Conservation (phyloP, 2,888 invertebrate species). For the Eudemis profundana region DNA sequence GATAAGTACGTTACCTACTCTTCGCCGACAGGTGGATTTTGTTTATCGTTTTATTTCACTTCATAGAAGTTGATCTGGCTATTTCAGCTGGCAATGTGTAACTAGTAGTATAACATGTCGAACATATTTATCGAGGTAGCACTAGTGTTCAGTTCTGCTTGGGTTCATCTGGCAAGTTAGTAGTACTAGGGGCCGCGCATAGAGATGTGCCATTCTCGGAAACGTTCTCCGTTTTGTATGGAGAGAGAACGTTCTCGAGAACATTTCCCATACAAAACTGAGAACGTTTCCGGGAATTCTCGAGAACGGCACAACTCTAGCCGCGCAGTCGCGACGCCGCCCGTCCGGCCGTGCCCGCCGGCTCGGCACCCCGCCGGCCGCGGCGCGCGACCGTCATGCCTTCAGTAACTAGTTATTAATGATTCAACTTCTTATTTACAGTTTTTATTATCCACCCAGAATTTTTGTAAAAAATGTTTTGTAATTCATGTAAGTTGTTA, state of each 20-base stretch:
- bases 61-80: slow-evolving; percentile 27
- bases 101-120: slow-evolving; percentile 21
- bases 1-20: slow-evolving; percentile 38
- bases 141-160: slow-evolving; percentile 12
- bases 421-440: too few species aligned
- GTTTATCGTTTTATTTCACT: slow-evolving; percentile 22
- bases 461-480: background rate
- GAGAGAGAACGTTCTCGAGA: too few species aligned
- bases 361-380: slow-evolving; percentile 23
- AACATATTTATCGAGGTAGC: slow-evolving; percentile 16
- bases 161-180: background rate
- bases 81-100: slow-evolving; percentile 20
- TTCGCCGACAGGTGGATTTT: slow-evolving; percentile 30
- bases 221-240: too few species aligned
- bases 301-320: too few species aligned
- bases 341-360: slow-evolving; percentile 13
- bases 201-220: too few species aligned
- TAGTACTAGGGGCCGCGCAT: background rate
- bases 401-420: too few species aligned
- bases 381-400: background rate
- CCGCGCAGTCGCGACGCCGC: background rate
- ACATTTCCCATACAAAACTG: too few species aligned
- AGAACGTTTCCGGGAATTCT: too few species aligned
- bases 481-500: background rate
- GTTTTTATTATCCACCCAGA: background rate